Conservation (phyloP, 2,113 vertebrate species). For the Myiopsitta monachus region DNA sequence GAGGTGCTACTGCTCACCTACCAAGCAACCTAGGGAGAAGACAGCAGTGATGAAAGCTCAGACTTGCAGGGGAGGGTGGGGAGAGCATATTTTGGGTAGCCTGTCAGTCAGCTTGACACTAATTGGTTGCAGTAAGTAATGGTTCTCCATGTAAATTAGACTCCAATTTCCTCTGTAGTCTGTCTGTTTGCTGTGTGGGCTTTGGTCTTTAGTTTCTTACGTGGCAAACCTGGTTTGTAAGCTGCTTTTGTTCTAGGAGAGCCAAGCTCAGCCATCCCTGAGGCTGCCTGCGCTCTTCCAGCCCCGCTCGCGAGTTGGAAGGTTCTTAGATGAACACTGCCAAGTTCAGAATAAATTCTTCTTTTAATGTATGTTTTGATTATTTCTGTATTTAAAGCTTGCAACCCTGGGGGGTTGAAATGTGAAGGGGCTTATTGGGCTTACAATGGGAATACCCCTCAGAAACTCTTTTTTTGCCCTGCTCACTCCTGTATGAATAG, state of each 20-base stretch:
- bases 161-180: constrained; percentile 63
- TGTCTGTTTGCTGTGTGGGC: constrained; percentile 63
- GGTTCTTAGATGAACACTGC: background rate
- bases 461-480: background rate
- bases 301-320: background rate
- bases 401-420: background rate
- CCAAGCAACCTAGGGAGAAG: background rate
- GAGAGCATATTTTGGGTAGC: constrained; percentile 50
- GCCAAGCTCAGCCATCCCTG: background rate
- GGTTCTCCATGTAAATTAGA: constrained; percentile 66
- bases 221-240: constrained; percentile 52
- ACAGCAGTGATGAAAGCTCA: background rate
- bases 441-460: background rate
- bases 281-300: background rate
- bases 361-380: constrained; percentile 1
- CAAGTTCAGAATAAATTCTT: background rate
- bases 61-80: constrained; percentile 4
- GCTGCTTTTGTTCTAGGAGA: constrained; percentile 44
- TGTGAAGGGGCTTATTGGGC: background rate
- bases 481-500: background rate
- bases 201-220: constrained; percentile 39
- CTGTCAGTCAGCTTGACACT: constrained; percentile 69
- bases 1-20: background rate
- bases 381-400: constrained; percentile 15
- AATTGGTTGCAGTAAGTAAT: constrained; percentile 68